Evolutionary conservation across 2,113 vertebrate genomes (phyloP).

Genomic region (Bucco capensis): DNA sequence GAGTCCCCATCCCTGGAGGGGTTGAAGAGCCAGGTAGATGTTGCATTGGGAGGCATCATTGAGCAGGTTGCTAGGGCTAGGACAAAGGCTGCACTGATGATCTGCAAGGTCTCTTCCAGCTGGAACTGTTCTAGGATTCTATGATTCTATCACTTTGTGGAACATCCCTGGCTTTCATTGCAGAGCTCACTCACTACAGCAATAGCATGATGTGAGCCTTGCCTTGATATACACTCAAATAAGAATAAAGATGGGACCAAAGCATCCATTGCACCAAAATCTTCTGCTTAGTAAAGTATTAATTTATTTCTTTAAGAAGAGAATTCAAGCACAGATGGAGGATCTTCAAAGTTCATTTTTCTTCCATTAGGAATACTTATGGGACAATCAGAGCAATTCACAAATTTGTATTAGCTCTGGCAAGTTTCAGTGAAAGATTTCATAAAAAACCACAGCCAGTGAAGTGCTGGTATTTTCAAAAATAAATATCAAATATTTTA

Average conservation of each 20-base stretch:
- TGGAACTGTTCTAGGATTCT: too few species aligned
- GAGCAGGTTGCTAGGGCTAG: too few species aligned
- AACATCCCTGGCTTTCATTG: neutral
- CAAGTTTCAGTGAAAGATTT: neutral
- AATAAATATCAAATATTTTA: neutral
- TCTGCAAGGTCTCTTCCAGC: too few species aligned
- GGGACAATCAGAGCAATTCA: neutral
- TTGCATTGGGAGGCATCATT: too few species aligned
- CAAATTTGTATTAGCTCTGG: neutral
- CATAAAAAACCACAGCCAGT: neutral
- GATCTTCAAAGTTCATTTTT: neutral
- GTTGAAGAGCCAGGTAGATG: too few species aligned
- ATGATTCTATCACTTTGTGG: neutral
- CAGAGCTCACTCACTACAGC: neutral
- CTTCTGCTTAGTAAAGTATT: too few species aligned
- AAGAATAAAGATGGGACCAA: neutral
- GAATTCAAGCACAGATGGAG: neutral
- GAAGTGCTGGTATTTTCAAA: neutral
- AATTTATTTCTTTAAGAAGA: neutral
- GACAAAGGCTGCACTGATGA: too few species aligned
- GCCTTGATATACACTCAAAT: neutral
- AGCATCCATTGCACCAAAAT: neutral
- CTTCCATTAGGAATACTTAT: neutral
- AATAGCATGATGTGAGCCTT: neutral
- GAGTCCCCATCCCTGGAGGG: too few species aligned